These are phyloP conservation scores for Muscicapa adusta DNA, from an alignment of 2,113 vertebrate species.

Conservation along the genomic window DNA sequence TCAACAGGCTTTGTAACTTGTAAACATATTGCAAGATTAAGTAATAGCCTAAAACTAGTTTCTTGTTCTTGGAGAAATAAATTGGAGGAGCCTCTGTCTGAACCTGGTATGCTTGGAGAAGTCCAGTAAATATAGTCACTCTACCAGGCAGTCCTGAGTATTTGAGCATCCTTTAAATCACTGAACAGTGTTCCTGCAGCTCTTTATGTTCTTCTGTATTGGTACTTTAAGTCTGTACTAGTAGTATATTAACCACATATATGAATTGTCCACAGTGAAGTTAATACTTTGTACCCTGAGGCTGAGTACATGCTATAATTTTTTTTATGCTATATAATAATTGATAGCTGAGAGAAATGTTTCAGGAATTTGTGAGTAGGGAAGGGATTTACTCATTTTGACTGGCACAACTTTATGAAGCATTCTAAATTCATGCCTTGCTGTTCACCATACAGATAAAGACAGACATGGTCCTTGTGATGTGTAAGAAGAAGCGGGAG, in stretches of 20 bases:
- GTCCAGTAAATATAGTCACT: neutral
- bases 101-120: neutral
- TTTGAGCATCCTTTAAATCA: neutral
- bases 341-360: neutral
- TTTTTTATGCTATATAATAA: neutral
- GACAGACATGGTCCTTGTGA: slow-evolving; percentile 88
- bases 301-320: neutral
- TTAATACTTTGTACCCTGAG: neutral
- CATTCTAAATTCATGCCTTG: neutral
- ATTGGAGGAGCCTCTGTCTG: neutral
- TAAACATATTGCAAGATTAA: neutral
- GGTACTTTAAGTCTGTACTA: neutral
- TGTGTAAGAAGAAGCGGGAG: slow-evolving; percentile 88
- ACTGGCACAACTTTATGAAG: neutral
- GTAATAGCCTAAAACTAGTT: neutral
- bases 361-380: neutral
- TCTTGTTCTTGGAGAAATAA: neutral
- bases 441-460: slow-evolving; percentile 79
- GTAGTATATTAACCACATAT: neutral
- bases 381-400: neutral
- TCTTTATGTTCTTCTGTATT: neutral
- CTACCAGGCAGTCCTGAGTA: neutral
- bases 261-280: neutral
- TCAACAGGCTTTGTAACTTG: neutral
- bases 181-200: neutral